Conservation (phyloP, 2,797 vertebrate species). For the Holocentrus rufus region DNA sequence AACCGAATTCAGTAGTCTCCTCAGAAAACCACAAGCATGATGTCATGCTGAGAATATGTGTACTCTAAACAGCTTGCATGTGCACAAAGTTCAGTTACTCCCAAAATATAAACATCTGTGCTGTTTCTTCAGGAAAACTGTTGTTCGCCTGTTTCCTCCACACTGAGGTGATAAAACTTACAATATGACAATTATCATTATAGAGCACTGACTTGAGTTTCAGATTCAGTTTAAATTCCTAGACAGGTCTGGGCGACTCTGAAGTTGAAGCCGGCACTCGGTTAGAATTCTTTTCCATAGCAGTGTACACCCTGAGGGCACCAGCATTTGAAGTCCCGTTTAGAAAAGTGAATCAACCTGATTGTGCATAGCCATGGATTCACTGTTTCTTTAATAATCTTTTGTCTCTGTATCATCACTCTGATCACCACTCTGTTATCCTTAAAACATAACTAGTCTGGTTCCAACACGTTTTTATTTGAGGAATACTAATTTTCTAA, state of each 20-base stretch:
- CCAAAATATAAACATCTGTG: slow-evolving; percentile 5
- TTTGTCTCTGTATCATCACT: neutral
- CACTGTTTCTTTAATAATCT: neutral
- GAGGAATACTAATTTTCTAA: neutral
- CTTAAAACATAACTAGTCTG: neutral
- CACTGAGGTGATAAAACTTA: neutral
- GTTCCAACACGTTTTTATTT: neutral
- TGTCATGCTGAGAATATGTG: slow-evolving; percentile 18
- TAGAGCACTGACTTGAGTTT: neutral
- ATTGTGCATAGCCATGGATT: neutral
- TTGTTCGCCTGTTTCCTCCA: neutral
- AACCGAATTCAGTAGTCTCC: neutral
- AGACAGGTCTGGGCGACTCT: slow-evolving; percentile 58
- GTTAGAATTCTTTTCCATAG: neutral
- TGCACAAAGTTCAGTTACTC: neutral
- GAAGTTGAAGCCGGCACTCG: neutral
- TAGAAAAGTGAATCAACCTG: neutral
- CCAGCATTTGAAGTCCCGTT: neutral
- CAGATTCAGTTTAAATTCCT: slow-evolving; percentile 54
- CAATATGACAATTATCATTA: neutral
- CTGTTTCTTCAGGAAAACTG: slow-evolving; percentile 9
- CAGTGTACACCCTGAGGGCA: neutral
- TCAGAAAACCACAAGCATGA: neutral
- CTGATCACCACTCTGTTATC: neutral
- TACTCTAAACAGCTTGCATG: neutral